Percentiles rank a stretch among this genome's conserved stretches.
phyloP scores from a whole-genome alignment of 1,140 invertebrate genomes.

The Babylonia areolata region DNA sequence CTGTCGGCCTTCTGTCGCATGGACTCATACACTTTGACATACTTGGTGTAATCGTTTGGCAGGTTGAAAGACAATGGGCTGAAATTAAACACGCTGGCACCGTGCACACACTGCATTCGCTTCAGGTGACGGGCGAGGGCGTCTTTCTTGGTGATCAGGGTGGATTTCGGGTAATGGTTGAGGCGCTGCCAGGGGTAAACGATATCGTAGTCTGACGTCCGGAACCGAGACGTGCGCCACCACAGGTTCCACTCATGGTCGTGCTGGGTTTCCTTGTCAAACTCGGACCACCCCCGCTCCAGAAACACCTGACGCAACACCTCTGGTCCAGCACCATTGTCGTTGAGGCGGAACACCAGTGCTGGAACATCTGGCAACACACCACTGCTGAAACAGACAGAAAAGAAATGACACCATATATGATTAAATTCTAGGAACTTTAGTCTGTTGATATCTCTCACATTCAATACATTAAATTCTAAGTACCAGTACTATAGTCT shows the following conservation, averaged over 20 bases:
- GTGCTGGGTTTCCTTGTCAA: conserved; percentile 78
- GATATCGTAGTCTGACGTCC: conserved; percentile 82
- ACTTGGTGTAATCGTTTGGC: conserved; percentile 89
- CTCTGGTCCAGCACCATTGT: conserved; percentile 85
- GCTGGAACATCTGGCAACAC: conserved; percentile 35
- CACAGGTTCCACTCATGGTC: conserved; percentile 88
- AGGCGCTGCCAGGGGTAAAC: conserved; percentile 86
- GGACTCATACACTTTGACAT: conserved; percentile 85
- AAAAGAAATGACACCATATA: neutral
- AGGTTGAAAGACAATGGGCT: conserved; percentile 89
- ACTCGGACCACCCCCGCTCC: conserved; percentile 89
- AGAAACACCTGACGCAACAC: conserved; percentile 81
- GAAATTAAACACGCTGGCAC: conserved; percentile 86
- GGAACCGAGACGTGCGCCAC: conserved; percentile 86
- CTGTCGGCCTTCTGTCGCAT: conserved; percentile 52
- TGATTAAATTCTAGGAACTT: neutral
- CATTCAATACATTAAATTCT: neutral
- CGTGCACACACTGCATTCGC: conserved; percentile 88
- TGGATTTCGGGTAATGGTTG: conserved; percentile 89
- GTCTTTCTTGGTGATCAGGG: conserved; percentile 88
- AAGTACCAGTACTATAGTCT: neutral
- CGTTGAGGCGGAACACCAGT: conserved; percentile 74
- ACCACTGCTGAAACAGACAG: neutral
- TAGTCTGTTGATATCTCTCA: too few species aligned
- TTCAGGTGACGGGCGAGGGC: conserved; percentile 85